Evolutionary conservation across 2,888 invertebrate genomes (phyloP), one percentile per base, ranked within the genome.

Genomic region (Cantharis nigra): DNA sequence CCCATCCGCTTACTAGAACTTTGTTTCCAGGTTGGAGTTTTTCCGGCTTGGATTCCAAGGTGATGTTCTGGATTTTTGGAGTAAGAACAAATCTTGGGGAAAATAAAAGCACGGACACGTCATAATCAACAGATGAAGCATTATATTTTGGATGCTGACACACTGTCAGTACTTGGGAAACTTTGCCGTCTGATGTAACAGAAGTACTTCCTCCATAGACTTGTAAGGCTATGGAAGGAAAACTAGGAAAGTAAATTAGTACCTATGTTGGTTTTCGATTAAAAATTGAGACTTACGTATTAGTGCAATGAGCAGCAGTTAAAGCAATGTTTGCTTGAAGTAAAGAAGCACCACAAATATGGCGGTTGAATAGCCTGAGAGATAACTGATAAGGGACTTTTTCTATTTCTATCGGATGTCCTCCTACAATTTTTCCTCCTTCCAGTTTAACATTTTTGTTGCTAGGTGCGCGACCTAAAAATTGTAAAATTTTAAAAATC

Each of bases 391-490:
- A 71, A 9, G 75, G 75, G 20, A 67, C 18, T 26, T 71, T 30
- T 75, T 75, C 69, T n/a, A 75, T 75, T 1, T 20, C 23, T 4
- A 49, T 62, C 3, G 23, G 18, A 10, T 62, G n/a, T 0, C 75
- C 75, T 67, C 75, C 75, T 1, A 75, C 71, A 33, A 75, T 75
- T 75, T 18, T 75, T 23, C 75, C 75, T n/a, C 70, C 67, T 2
- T 16, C 26, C 7, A 26, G 26, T 33, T 65, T 67, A 3, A n/a
- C 30, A 20, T n/a, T 18, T 3, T 13, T 11, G 5, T 10, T 9
- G n/a, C 1, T 10, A n/a, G 11, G 16, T 3, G 4, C 1, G 3
- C 30, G 16, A 70, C 26, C 28, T 23, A 33, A 70, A 18, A 30
- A 30, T 20, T 20, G 20, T 20, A 20, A n/a, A 20, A 20, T 20